Evolutionary conservation across 2,113 vertebrate species (phyloP).

Genomic region (Agapornis roseicollis): DNA sequence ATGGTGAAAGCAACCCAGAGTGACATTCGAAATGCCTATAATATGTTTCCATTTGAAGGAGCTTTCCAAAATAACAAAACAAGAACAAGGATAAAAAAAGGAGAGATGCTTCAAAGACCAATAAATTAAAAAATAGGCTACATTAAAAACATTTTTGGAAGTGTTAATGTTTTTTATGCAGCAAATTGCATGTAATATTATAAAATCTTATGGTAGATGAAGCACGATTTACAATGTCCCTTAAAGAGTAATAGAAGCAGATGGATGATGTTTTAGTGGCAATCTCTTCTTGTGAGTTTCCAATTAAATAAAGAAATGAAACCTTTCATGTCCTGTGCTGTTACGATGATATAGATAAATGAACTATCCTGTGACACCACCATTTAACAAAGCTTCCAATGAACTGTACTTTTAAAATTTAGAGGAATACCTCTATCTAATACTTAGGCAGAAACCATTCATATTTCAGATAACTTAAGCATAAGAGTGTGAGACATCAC

Average conservation of each 20-base stretch:
- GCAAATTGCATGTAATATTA: background rate
- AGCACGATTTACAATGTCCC: background rate
- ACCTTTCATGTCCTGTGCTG: background rate
- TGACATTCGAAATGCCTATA: background rate
- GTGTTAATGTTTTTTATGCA: background rate
- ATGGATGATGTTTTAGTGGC: background rate
- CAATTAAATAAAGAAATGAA: background rate
- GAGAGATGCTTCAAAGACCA: background rate
- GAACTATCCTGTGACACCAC: background rate
- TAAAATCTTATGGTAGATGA: background rate
- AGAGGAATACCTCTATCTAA: background rate
- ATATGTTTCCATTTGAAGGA: background rate
- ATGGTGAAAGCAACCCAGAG: background rate
- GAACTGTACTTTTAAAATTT: background rate
- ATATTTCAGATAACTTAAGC: background rate
- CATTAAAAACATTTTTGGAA: background rate
- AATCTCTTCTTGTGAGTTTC: background rate
- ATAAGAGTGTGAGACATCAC: background rate
- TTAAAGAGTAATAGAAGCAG: slow-evolving; percentile 4
- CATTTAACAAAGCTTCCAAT: background rate
- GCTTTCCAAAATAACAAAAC: background rate
- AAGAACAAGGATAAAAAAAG: background rate
- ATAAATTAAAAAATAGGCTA: background rate
- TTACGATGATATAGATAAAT: background rate
- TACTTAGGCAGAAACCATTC: background rate